These are phyloP conservation scores for Brachypteracias leptosomus DNA, from an alignment of 2,113 vertebrate genomes.

Conservation along the genomic window DNA sequence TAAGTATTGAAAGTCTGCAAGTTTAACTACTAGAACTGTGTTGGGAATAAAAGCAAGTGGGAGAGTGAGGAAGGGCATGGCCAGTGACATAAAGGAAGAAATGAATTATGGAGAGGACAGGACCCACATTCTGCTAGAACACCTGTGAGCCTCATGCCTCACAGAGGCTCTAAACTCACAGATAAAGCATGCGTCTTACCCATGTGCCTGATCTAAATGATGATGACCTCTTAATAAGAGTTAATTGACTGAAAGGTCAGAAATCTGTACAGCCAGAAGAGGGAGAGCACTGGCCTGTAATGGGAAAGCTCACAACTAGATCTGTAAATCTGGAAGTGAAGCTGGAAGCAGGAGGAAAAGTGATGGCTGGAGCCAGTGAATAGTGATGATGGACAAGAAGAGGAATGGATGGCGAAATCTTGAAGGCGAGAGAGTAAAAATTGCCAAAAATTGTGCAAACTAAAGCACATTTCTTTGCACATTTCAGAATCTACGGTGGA, in stretches of 20 bases:
- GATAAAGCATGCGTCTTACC: not conserved
- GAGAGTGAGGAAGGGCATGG: not conserved
- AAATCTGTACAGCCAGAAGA: not conserved
- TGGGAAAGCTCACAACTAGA: not conserved
- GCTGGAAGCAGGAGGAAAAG: not conserved
- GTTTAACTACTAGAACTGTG: not conserved
- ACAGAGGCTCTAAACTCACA: not conserved
- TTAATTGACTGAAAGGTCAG: not conserved
- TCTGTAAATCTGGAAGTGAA: not conserved
- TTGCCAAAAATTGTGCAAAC: not conserved
- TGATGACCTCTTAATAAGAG: not conserved
- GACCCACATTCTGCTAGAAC: not conserved
- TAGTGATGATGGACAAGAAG: not conserved
- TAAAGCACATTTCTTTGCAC: not conserved
- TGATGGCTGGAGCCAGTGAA: not conserved
- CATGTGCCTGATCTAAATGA: not conserved
- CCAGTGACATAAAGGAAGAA: not conserved
- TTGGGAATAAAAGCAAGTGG: not conserved
- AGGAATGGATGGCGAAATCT: not conserved
- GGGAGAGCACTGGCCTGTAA: not conserved
- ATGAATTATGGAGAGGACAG: not conserved
- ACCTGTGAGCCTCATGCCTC: not conserved
- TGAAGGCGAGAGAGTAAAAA: not conserved
- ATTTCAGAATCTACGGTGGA: not conserved
- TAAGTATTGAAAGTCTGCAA: not conserved